Base-by-base conservation (phyloP, 2,113 vertebrate species). In the Lipotes vexillifer region DNA sequence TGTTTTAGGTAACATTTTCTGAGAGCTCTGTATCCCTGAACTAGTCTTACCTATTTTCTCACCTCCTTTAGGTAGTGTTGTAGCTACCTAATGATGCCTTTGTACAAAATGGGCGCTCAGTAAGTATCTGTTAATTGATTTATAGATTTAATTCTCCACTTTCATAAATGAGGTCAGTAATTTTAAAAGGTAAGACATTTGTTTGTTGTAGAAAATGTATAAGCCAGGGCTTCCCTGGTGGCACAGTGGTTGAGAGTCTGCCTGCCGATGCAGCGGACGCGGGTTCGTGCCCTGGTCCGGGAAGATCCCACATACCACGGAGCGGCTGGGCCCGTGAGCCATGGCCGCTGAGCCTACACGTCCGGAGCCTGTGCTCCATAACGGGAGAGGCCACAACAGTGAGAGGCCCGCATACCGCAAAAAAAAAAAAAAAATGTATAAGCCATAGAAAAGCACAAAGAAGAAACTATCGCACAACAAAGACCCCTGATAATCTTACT, bases 341-440 rank as follows among this genome's bases (percentile, higher is more conserved):
- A n/a, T n/a, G n/a, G n/a, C n/a, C n/a, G n/a, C n/a, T n/a, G n/a
- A n/a, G n/a, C n/a, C n/a, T n/a, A n/a, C n/a, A n/a, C n/a, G n/a
- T n/a, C n/a, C n/a, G n/a, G n/a, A n/a, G n/a, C n/a, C n/a, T n/a
- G n/a, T n/a, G n/a, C n/a, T n/a, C n/a, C n/a, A n/a, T n/a, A n/a
- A n/a, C n/a, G n/a, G n/a, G n/a, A n/a, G n/a, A n/a, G n/a, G n/a
- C n/a, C n/a, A n/a, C n/a, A n/a, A n/a, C n/a, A n/a, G n/a, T n/a
- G n/a, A n/a, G n/a, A n/a, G n/a, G n/a, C n/a, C n/a, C n/a, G n/a
- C n/a, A n/a, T n/a, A n/a, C n/a, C n/a, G n/a, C n/a, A n/a, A n/a
- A n/a, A n/a, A n/a, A n/a, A n/a, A n/a, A n/a, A n/a, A n/a, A n/a
- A 93, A 86, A 89, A 90, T 65, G 38, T 90, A 41, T 71, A 82